Base-by-base conservation (phyloP, 2,888 invertebrate species). In the Diarsia mendica region DNA sequence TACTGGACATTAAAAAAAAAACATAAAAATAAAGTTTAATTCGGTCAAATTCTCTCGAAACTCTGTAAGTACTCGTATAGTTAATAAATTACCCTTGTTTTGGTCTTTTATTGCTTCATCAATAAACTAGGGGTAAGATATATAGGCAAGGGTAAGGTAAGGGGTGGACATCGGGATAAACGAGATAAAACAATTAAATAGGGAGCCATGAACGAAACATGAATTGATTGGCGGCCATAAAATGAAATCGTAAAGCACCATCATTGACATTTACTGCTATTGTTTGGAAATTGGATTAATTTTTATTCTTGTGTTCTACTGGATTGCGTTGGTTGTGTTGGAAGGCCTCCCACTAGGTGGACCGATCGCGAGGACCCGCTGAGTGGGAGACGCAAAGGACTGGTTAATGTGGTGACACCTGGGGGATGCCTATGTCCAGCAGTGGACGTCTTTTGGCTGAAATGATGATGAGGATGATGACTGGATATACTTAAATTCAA, bases 211-310 rank as follows among this genome's bases (percentile, higher is more conserved):
- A 73, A 78, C 66, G 67, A 53, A 46, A 28, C 60, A 66, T 68
- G 60, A 51, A 73, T 72, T 66, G 72, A 69, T 77, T 73, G 20
- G 28, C 53, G 8, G 15, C 39, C 61, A 69, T 77, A 66, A 72
- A 82, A 28, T 51, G 44, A 15, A 49, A 33, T 60, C 64, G 64
- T 67, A 44, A 71, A 67, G 65, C 55, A 68, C 53, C 15, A 67
- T 20, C 48, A 49, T 15, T 4, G 51, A 33, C 23, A n/a, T 51
- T 49, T 8, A 68, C 9, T 48, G 33, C n/a, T 13, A 60, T 69
- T 80, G 65, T 69, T 69, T 68, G 15, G 13, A 10, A 20, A 23
- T 3, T 3, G 4, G 9, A 48, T 64, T 20, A 53, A 33, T 64
- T 48, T 53, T 53, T 48, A 28, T 68, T 39, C 49, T 39, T 13